phyloP scores from a whole-genome alignment of 2,113 vertebrate genomes.

The Pomatostomus ruficeps region DNA sequence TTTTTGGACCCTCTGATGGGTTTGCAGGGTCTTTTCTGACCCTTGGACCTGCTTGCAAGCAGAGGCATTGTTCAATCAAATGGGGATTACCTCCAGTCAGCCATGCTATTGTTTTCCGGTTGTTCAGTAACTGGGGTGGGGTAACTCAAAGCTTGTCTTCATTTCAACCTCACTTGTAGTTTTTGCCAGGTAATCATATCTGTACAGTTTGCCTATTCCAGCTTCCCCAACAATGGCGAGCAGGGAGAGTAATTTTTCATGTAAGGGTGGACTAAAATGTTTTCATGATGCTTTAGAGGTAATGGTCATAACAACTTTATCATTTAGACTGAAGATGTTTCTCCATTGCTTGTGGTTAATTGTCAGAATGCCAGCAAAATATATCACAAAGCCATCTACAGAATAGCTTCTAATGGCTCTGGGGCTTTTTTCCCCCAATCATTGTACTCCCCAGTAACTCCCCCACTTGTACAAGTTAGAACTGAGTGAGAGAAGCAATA shows the following conservation, averaged over 20 bases:
- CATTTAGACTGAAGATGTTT: neutral
- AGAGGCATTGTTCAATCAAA: no score
- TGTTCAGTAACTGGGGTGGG: no score
- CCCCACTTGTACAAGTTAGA: neutral
- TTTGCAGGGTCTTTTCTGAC: no score
- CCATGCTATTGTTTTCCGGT: no score
- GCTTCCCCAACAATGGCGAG: no score
- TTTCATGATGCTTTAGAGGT: neutral
- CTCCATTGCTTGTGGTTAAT: neutral
- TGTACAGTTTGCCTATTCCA: no score
- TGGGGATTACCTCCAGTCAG: no score
- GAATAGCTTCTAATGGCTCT: accelerated
- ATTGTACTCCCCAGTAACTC: neutral
- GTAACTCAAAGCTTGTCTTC: no score
- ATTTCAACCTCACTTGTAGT: no score
- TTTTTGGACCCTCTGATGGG: no score
- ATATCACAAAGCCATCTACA: neutral
- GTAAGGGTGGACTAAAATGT: neutral
- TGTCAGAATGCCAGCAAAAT: neutral
- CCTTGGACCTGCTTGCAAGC: no score
- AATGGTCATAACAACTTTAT: neutral
- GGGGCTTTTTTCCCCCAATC: accelerated
- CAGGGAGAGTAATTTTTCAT: neutral
- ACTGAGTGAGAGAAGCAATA: neutral
- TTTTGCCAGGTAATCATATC: no score